These are phyloP conservation scores for Caenorhabditis afra DNA, from an alignment of 2,888 invertebrate genomes.

Conservation along the genomic window DNA sequence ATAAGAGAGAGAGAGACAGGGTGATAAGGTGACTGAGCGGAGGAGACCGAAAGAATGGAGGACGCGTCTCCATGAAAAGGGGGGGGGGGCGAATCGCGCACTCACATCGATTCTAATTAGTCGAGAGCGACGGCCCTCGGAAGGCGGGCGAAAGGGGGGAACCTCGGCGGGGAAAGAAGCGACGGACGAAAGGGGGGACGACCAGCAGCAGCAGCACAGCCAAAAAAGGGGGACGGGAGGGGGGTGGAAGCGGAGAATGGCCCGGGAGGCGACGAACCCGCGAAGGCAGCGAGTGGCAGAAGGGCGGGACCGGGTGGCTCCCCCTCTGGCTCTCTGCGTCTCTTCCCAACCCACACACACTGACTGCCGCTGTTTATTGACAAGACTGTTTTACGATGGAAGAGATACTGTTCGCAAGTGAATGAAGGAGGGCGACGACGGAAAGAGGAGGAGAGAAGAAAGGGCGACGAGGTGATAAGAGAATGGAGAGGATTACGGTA, in stretches of 20 bases:
- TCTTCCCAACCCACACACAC: background rate
- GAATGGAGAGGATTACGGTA: background rate
- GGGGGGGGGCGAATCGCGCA: background rate
- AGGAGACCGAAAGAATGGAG: background rate
- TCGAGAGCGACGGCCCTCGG: too few relatives aligned
- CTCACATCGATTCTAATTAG: too few relatives aligned
- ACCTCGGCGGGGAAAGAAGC: background rate
- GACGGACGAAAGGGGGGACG: background rate
- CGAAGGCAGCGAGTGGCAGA: too few relatives aligned
- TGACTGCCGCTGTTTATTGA: background rate
- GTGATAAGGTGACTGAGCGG: background rate
- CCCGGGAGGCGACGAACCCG: background rate
- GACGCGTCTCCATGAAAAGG: background rate
- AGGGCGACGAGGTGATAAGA: background rate
- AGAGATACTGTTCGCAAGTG: background rate
- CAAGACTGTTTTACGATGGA: background rate
- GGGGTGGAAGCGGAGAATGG: background rate
- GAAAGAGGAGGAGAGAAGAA: too few relatives aligned
- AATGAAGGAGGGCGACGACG: too few relatives aligned
- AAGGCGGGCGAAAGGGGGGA: background rate
- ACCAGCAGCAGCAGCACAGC: too few relatives aligned
- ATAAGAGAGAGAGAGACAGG: slow-evolving; percentile 1
- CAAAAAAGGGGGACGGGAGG: background rate
- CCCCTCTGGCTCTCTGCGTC: background rate
- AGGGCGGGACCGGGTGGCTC: background rate